Evolutionary conservation across 2,113 vertebrate genomes (phyloP).

Genomic region (Callospermophilus lateralis): DNA sequence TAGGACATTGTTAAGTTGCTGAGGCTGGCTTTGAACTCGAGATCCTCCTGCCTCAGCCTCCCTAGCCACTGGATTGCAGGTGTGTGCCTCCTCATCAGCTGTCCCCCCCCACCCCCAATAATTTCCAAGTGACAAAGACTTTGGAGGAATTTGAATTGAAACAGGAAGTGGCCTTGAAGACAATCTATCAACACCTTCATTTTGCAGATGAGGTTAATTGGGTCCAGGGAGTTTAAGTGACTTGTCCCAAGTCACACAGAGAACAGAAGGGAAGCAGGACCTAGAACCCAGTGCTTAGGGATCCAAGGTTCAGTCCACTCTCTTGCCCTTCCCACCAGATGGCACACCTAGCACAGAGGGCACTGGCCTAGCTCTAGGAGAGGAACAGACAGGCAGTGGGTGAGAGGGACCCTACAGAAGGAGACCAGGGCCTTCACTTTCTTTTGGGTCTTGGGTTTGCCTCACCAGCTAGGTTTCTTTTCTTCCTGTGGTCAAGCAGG

Average conservation of each 20-base stretch:
- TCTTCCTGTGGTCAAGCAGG: neutral
- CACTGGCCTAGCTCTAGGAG: neutral
- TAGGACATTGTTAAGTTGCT: too few species aligned
- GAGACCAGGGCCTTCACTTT: neutral
- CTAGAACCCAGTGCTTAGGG: neutral
- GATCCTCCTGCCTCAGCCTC: too few species aligned
- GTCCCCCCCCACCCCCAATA: neutral
- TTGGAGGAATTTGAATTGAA: neutral
- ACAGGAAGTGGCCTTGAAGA: neutral
- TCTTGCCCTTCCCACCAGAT: neutral
- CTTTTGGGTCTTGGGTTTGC: neutral
- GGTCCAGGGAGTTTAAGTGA: neutral
- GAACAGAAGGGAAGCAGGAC: neutral
- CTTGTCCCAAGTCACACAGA: neutral
- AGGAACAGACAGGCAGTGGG: neutral
- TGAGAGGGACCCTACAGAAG: too few species aligned
- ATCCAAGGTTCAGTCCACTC: neutral
- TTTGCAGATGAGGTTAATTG: neutral
- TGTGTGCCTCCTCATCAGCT: too few species aligned
- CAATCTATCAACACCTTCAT: neutral
- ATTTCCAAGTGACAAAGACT: neutral
- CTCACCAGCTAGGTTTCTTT: neutral
- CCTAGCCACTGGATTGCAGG: too few species aligned
- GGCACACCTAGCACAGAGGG: neutral
- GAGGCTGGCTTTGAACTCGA: too few species aligned